phyloP scores from a whole-genome alignment of 2,797 vertebrate genomes.

The Cuculus canorus region DNA sequence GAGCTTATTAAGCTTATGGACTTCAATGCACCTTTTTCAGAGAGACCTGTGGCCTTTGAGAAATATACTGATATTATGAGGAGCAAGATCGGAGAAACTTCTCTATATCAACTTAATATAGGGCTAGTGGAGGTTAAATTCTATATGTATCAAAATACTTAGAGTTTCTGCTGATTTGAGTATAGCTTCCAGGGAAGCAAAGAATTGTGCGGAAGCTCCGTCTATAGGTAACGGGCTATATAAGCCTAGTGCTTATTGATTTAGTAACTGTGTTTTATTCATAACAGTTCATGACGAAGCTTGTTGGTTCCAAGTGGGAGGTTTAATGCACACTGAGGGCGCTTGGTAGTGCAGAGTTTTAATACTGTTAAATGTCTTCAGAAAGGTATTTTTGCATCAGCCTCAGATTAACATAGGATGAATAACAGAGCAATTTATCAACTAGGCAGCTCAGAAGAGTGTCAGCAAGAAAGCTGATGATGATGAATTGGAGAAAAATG shows the following conservation, averaged over 20 bases:
- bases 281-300: conserved; percentile 57
- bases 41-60: neutral
- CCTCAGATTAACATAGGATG: conserved; percentile 55
- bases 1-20: neutral
- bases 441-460: conserved; percentile 50
- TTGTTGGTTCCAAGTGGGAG: conserved; percentile 56
- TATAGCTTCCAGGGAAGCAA: neutral
- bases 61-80: neutral
- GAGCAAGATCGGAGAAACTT: neutral
- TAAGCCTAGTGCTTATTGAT: conserved; percentile 53
- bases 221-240: conserved; percentile 22
- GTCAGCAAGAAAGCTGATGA: conserved; percentile 64
- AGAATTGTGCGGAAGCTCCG: neutral
- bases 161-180: rapidly evolving
- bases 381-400: conserved; percentile 35
- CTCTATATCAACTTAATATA: neutral
- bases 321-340: conserved; percentile 56
- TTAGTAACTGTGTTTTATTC: conserved; percentile 58
- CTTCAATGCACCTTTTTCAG: neutral
- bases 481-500: conserved; percentile 49
- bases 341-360: conserved; percentile 59
- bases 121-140: neutral
- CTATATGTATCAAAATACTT: neutral
- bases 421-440: conserved; percentile 68
- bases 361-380: conserved; percentile 57